Percentiles rank a stretch among this genome's conserved stretches.
phyloP scores from a whole-genome alignment of 2,797 vertebrate species.

The Chloroceryle inda region DNA sequence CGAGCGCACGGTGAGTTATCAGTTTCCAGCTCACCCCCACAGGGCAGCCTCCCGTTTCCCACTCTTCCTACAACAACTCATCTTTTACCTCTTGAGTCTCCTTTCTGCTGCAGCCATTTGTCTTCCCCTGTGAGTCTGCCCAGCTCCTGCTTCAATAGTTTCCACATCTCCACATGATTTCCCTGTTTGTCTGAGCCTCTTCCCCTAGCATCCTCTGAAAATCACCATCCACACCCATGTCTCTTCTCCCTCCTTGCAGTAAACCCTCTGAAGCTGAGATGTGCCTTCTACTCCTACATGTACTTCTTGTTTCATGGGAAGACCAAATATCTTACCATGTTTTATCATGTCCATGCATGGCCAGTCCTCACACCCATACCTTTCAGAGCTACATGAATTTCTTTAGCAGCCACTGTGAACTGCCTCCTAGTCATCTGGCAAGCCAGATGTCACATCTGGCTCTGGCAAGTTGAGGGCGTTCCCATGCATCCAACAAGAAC shows the following conservation, averaged over 20 bases:
- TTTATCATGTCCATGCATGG: fast-evolving
- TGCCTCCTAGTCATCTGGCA: not conserved
- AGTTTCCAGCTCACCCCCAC: not conserved
- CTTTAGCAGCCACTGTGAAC: not conserved
- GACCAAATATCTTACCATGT: not conserved
- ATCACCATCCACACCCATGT: fast-evolving
- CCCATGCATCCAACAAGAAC: fast-evolving
- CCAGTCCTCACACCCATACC: not conserved
- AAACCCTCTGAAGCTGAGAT: not conserved
- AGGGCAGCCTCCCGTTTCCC: not conserved
- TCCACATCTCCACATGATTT: not conserved
- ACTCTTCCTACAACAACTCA: fast-evolving
- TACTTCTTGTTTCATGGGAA: not conserved
- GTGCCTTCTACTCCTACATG: not conserved
- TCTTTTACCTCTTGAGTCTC: not conserved
- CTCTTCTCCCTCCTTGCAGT: not conserved
- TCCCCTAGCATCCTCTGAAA: not conserved
- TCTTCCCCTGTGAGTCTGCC: not conserved
- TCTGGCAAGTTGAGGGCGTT: not conserved
- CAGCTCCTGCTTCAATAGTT: not conserved
- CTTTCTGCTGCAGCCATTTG: not conserved
- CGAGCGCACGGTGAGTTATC: fast-evolving
- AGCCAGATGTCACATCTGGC: not conserved
- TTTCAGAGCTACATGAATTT: not conserved
- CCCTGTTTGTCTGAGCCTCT: not conserved